A percentile compares a stretch with the other conserved stretches of the same genome.
These are phyloP conservation scores for Mystacornis crossleyi DNA, from an alignment of 2,113 vertebrate genomes.

Conservation along the genomic window DNA sequence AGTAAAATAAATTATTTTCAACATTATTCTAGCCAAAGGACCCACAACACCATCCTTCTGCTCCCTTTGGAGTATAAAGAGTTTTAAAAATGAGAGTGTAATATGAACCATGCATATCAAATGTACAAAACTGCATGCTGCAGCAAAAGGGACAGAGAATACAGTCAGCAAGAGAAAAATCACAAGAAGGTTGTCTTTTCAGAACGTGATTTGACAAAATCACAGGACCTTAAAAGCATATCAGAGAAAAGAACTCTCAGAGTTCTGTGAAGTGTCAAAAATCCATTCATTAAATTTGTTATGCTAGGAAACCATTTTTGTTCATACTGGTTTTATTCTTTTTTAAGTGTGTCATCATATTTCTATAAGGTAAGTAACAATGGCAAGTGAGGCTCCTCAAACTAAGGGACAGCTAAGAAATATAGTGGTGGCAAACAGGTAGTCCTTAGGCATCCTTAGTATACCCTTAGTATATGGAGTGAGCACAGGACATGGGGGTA, in stretches of 20 bases:
- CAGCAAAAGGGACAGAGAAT: conserved; percentile 29
- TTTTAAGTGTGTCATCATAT: neutral
- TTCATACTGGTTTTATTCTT: neutral
- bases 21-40: neutral
- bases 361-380: neutral
- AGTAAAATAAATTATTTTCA: neutral
- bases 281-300: neutral
- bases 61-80: conserved; percentile 20
- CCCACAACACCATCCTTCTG: neutral
- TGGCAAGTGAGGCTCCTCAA: neutral
- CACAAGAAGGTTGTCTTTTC: neutral
- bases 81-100: conserved; percentile 57
- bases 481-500: conserved; percentile 24
- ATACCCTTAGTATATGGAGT: neutral
- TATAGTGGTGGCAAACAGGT: neutral
- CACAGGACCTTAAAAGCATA: neutral
- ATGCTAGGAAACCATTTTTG: neutral
- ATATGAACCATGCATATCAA: conserved; percentile 34
- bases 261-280: neutral
- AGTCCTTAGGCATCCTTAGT: neutral
- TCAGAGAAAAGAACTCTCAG: neutral
- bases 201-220: neutral
- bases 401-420: conserved; percentile 20
- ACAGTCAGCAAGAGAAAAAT: neutral
- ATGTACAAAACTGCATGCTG: conserved; percentile 28